Percentiles rank a stretch among this genome's conserved stretches.
Evolutionary conservation across 1,140 invertebrate genomes (phyloP).

Genomic region (Lepidotrigona ventralis): DNA sequence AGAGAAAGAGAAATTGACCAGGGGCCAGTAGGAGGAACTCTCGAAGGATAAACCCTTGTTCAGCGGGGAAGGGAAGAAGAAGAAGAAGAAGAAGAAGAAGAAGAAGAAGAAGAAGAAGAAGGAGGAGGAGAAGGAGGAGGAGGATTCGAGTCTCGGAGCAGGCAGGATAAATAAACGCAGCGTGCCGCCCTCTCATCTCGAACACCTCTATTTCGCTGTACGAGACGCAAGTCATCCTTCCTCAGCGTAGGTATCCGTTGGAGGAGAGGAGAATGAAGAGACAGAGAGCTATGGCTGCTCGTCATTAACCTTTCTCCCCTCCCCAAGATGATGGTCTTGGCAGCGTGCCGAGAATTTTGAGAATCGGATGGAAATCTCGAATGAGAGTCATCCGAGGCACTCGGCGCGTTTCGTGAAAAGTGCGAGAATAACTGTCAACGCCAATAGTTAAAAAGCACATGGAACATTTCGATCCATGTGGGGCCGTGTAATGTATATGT

Average conservation of each 20-base stretch:
- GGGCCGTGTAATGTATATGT: not conserved
- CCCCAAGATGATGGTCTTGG: not conserved
- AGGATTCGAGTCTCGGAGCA: constrained; percentile 64
- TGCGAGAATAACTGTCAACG: not conserved
- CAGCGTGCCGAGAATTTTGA: not conserved
- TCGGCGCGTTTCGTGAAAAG: not conserved
- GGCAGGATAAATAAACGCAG: constrained; percentile 79
- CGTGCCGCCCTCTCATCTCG: constrained; percentile 77
- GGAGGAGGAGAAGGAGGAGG: constrained; percentile 14
- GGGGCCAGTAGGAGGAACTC: constrained; percentile 35
- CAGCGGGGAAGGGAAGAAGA: constrained; percentile 2
- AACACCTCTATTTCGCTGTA: constrained; percentile 75
- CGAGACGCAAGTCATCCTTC: constrained; percentile 71
- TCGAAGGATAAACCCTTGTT: constrained; percentile 22
- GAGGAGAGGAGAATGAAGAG: constrained; percentile 14
- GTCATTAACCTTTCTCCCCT: constrained; percentile 53
- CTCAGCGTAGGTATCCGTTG: constrained; percentile 50
- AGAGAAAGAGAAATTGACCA: not conserved
- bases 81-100: not conserved
- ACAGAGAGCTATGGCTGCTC: constrained; percentile 37
- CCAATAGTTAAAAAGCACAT: not conserved
- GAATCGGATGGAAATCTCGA: not conserved
- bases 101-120: not conserved
- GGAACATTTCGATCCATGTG: not conserved
- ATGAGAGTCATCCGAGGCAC: too few species aligned